phyloP scores from a whole-genome alignment of 2,113 vertebrate genomes.

The Candoia aspera region DNA sequence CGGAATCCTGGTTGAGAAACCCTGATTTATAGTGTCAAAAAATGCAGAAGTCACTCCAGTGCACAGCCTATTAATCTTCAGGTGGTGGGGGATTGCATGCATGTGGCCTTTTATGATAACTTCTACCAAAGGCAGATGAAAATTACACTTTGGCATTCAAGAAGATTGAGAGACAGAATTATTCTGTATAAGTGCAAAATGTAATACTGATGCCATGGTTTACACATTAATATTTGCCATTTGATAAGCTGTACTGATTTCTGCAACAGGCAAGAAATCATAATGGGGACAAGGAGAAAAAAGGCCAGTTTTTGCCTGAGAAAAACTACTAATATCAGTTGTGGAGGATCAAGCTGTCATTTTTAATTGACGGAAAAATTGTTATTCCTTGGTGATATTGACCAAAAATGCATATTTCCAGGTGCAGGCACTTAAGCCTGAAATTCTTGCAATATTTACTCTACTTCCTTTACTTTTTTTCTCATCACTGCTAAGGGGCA shows the following conservation, averaged over 20 bases:
- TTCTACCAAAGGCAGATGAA: neutral
- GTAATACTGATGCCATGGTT: neutral
- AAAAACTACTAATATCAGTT: neutral
- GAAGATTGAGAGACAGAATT: neutral
- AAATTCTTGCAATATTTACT: neutral
- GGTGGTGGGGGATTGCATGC: neutral
- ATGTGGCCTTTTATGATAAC: neutral
- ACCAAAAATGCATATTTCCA: neutral
- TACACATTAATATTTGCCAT: neutral
- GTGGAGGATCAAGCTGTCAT: no score
- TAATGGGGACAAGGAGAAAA: neutral
- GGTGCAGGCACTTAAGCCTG: neutral
- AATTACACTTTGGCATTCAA: neutral
- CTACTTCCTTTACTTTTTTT: neutral
- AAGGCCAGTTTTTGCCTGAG: neutral
- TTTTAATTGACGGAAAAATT: neutral
- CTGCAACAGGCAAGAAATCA: neutral
- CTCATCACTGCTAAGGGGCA: neutral
- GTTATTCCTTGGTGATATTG: neutral
- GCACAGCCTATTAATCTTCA: slow-evolving; percentile 12
- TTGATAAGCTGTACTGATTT: neutral
- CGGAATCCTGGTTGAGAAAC: no score
- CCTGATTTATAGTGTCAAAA: neutral
- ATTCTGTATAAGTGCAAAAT: neutral
- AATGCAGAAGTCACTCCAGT: slow-evolving; percentile 5